A percentile compares a stretch with the other conserved stretches of the same genome.
These are phyloP conservation scores for Eudorcas thomsonii DNA, from an alignment of 2,113 vertebrate species.

Conservation along the genomic window DNA sequence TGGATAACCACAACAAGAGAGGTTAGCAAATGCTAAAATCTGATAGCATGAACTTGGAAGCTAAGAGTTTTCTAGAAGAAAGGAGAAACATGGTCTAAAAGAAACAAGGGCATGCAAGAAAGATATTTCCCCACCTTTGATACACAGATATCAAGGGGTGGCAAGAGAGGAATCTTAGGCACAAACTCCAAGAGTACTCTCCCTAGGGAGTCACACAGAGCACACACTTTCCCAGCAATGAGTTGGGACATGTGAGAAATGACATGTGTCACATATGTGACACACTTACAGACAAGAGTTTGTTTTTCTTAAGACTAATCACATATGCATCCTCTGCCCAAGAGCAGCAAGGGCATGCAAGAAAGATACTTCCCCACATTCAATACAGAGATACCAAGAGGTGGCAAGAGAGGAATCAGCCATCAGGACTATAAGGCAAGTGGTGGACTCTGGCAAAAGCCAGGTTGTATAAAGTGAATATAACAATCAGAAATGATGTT, in stretches of 20 bases:
- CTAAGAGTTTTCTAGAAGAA: not conserved
- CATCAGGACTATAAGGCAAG: not conserved
- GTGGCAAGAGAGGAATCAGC: not conserved
- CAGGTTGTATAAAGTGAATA: not conserved
- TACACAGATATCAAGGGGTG: not conserved
- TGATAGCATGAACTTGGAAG: not conserved
- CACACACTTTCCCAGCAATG: not conserved
- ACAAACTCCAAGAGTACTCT: no score
- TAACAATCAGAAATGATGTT: not conserved
- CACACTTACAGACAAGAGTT: not conserved
- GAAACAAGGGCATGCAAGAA: not conserved
- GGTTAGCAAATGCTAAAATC: not conserved
- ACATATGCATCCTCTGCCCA: not conserved
- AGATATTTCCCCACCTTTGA: not conserved
- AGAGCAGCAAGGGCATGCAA: not conserved
- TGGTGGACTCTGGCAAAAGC: not conserved
- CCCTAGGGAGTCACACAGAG: not conserved
- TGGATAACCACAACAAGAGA: not conserved
- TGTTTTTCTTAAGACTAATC: not conserved
- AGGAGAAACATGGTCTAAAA: not conserved
- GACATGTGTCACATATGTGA: not conserved
- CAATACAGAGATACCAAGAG: not conserved
- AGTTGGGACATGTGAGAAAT: not conserved
- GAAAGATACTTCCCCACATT: not conserved
- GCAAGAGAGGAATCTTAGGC: not conserved